phyloP scores from a whole-genome alignment of 2,113 vertebrate species.

The Lichenostomus cassidix region DNA sequence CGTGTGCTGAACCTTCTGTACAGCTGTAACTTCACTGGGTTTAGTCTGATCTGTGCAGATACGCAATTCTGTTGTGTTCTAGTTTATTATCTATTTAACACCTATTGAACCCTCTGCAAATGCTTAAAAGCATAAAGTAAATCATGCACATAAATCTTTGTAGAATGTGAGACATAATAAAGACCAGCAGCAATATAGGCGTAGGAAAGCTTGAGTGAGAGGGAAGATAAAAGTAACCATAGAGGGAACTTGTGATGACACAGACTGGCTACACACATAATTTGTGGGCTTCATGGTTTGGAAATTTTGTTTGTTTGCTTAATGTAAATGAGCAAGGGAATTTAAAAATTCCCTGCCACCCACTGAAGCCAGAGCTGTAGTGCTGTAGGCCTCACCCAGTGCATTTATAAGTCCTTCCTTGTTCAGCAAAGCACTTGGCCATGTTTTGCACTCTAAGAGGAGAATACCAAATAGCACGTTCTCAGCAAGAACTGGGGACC shows the following conservation, averaged over 20 bases:
- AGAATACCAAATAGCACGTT: background rate
- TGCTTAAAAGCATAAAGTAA: conserved; percentile 28
- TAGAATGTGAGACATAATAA: background rate
- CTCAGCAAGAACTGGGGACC: background rate
- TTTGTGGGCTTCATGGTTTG: background rate
- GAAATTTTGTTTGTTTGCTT: conserved; percentile 55
- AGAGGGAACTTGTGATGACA: conserved; percentile 16
- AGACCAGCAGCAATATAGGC: background rate
- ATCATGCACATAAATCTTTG: background rate
- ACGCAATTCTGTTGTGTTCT: background rate
- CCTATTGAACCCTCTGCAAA: background rate
- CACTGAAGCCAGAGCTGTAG: background rate
- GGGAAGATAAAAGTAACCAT: background rate
- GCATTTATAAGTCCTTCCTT: background rate
- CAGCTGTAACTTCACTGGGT: background rate
- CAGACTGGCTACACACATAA: background rate
- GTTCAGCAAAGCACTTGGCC: conserved; percentile 17
- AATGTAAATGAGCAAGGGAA: conserved; percentile 47
- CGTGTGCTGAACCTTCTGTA: background rate
- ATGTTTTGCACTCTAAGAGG: background rate
- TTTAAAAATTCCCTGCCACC: conserved; percentile 24
- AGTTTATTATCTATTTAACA: conserved; percentile 9
- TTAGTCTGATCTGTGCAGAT: background rate
- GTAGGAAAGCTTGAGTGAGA: background rate
- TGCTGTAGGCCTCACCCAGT: background rate